Evolutionary conservation across 2,888 invertebrate genomes (phyloP).

Genomic region (Hyalella azteca): DNA sequence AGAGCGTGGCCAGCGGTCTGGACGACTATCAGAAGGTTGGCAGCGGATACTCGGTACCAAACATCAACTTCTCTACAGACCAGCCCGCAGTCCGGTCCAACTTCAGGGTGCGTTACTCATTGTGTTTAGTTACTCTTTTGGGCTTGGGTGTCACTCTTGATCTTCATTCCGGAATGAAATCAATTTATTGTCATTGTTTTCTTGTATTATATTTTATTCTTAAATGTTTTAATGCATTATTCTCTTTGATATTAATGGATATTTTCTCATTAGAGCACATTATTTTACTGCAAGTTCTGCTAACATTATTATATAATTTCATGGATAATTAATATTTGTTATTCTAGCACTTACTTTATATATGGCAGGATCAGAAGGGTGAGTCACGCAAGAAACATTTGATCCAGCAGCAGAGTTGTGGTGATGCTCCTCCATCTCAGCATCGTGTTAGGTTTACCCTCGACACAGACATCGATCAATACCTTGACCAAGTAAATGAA

Average conservation of each 20-base stretch:
- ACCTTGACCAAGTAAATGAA: background rate
- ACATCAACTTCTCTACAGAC: slow-evolving; percentile 43
- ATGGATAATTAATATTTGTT: background rate
- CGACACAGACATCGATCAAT: slow-evolving; percentile 21
- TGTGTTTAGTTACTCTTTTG: background rate
- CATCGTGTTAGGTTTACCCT: slow-evolving; percentile 28
- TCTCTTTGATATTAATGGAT: background rate
- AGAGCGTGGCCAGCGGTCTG: slow-evolving; percentile 7
- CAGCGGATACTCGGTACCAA: slow-evolving; percentile 54
- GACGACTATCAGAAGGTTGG: slow-evolving; percentile 48
- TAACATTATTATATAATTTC: too few species aligned
- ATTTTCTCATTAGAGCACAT: background rate
- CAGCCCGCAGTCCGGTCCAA: slow-evolving; percentile 30
- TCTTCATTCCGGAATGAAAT: background rate
- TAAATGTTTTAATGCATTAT: background rate
- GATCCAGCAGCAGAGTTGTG: slow-evolving; percentile 1
- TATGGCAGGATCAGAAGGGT: slow-evolving; percentile 33
- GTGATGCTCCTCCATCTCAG: background rate
- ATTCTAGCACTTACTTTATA: background rate
- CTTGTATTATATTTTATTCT: too few species aligned
- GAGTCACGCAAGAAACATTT: slow-evolving; percentile 23
- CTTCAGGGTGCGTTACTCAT: slow-evolving; percentile 39
- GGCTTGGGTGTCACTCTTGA: background rate
- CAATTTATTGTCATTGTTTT: background rate
- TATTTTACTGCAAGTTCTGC: too few species aligned